Conservation (phyloP, 2,797 vertebrate genomes). For the Microctenopoma lineatum region DNA sequence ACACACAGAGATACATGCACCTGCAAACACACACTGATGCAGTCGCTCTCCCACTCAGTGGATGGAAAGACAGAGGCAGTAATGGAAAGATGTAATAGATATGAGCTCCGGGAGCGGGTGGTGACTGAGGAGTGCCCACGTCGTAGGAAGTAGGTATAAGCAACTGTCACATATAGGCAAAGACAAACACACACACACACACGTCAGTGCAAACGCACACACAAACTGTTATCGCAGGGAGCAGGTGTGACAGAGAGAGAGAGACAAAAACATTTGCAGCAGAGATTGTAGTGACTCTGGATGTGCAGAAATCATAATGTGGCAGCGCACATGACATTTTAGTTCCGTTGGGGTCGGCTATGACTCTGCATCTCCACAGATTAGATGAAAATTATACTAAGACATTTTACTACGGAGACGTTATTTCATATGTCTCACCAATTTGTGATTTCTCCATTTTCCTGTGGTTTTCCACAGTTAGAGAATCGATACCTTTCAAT, state of each 20-base stretch:
- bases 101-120: slow-evolving; percentile 43
- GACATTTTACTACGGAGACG: no score
- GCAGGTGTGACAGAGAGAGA: slow-evolving; percentile 41
- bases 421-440: no score
- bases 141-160: slow-evolving; percentile 61
- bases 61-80: slow-evolving; percentile 64
- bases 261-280: slow-evolving; percentile 5
- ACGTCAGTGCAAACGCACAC: slow-evolving; percentile 19
- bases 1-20: slow-evolving; percentile 22
- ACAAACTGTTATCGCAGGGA: slow-evolving; percentile 27
- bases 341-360: slow-evolving; percentile 5
- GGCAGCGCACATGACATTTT: background rate
- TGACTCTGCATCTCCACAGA: slow-evolving; percentile 1
- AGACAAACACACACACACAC: slow-evolving; percentile 9
- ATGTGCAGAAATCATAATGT: slow-evolving; percentile 9
- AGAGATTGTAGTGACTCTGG: slow-evolving; percentile 1
- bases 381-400: slow-evolving; percentile 23
- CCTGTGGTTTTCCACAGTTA: no score
- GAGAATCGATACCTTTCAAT: no score
- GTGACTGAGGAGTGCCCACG: slow-evolving; percentile 50
- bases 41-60: slow-evolving; percentile 42
- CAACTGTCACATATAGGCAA: slow-evolving; percentile 25
- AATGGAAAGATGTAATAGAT: slow-evolving; percentile 72
- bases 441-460: no score
- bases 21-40: slow-evolving; percentile 20